phyloP scores from a whole-genome alignment of 2,113 vertebrate species.

The Rhinolophus sinicus region DNA sequence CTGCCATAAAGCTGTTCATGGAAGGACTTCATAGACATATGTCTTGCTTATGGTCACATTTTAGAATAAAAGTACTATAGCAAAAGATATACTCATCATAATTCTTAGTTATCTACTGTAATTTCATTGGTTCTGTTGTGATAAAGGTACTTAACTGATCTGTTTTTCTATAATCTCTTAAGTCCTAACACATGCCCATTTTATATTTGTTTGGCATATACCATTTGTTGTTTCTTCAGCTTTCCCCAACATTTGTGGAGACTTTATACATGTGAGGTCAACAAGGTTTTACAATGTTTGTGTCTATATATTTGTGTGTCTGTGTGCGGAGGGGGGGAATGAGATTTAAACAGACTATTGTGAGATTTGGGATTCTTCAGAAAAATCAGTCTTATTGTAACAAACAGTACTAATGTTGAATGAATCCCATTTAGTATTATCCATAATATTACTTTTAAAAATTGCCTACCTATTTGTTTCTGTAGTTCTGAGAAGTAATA shows the following conservation, averaged over 20 bases:
- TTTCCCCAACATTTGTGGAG: background rate
- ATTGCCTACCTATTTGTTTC: background rate
- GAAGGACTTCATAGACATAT: background rate
- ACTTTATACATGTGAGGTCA: background rate
- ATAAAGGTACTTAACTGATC: background rate
- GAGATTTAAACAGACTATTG: background rate
- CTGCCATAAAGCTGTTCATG: background rate
- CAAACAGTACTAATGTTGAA: background rate
- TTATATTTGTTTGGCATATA: conserved; percentile 31
- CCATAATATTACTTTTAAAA: background rate
- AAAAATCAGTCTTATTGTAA: background rate
- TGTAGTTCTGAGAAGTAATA: conserved; percentile 40
- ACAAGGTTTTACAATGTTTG: background rate
- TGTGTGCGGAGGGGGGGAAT: accelerated
- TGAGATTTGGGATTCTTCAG: conserved; percentile 25
- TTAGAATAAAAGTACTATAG: conserved; percentile 15
- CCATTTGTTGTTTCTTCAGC: conserved; percentile 20
- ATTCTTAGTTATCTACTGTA: background rate
- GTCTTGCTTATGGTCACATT: conserved; percentile 13
- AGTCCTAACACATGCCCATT: conserved; percentile 27
- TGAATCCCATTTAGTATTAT: conserved; percentile 10
- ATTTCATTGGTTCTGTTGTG: background rate
- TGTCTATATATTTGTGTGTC: background rate
- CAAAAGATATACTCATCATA: background rate
- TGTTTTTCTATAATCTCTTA: conserved; percentile 29